A percentile compares a stretch with the other conserved stretches of the same genome.
phyloP scores from a whole-genome alignment of 2,113 vertebrate genomes.

The Anhinga rufa region DNA sequence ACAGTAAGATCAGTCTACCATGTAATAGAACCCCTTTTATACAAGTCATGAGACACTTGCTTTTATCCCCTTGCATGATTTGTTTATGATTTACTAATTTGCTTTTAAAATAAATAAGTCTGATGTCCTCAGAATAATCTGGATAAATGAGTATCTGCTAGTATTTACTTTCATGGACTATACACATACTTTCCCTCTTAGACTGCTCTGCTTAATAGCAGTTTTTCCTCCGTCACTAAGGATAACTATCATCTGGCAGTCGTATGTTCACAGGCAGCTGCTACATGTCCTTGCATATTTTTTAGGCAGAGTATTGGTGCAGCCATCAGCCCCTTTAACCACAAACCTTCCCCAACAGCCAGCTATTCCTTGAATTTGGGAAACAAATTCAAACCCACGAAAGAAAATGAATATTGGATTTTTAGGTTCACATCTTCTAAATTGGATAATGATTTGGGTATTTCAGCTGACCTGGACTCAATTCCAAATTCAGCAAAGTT shows the following conservation, averaged over 20 bases:
- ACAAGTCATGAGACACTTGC: background rate
- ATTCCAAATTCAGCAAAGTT: background rate
- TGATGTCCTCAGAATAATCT: background rate
- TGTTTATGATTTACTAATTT: background rate
- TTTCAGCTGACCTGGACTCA: background rate
- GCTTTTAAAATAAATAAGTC: background rate
- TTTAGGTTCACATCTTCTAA: background rate
- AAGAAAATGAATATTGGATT: background rate
- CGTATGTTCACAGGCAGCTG: background rate
- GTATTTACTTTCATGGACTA: background rate
- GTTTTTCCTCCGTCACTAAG: background rate
- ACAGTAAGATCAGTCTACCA: background rate
- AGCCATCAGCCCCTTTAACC: background rate
- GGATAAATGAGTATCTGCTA: background rate
- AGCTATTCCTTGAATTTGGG: background rate
- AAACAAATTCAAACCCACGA: background rate
- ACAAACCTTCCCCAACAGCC: background rate
- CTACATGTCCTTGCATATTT: background rate
- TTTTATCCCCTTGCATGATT: background rate
- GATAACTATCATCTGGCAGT: background rate
- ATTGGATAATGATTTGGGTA: background rate
- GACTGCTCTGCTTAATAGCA: background rate
- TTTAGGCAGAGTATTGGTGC: background rate
- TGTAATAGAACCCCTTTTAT: background rate
- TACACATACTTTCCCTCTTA: background rate